Evolutionary conservation across 2,888 invertebrate genomes (phyloP), one percentile per base, ranked within the genome.

Genomic region (Lasioglossum zephyrum): DNA sequence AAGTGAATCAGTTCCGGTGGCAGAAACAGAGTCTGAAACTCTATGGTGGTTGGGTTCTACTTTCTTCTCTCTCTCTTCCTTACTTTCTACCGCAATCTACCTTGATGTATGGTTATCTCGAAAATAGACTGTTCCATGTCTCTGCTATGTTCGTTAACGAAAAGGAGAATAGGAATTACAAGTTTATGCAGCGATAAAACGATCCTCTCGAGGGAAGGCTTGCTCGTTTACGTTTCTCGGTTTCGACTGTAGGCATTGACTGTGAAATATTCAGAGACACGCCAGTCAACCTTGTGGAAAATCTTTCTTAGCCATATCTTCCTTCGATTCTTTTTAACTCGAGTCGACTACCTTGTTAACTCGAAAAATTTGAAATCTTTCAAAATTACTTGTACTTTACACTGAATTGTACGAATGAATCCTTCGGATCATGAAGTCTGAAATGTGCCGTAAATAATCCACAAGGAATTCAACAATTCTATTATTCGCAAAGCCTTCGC

Each of bases 231-330:
- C 90, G 77, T 41, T 69, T 44, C 78, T 80, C 57, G 66, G 70
- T 81, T 81, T 84, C 72, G 60, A 69, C 1, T 8, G 31, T 41
- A 49, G 60, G 49, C 44, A 41, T 31, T 47, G 83, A 86, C 79
- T 81, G 82, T 86, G 89, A 89, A 89, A 86, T 88, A 88, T 89
- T 87, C 31, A 31, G 82, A 89, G 87, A 85, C 84, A 83, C 81
- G 73, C 84, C 76, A 66, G 44, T 66, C 84, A 79, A 79, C 79
- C 84, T 89, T 87, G 83, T 75, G 85, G 72, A 76, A 80, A 57
- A 79, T 91, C 80, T 79, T 78, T 79, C 75, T 79, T 66, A 63
- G 18, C 78, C 80, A 83, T 77, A 84, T 81, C 76, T 80, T 75
- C 74, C 77, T 82, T 79, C 75, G 76, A 78, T 44, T 3, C 39